Percentiles rank a stretch among this genome's conserved stretches.
phyloP scores from a whole-genome alignment of 2,113 vertebrate species.

The Oreotragus oreotragus region DNA sequence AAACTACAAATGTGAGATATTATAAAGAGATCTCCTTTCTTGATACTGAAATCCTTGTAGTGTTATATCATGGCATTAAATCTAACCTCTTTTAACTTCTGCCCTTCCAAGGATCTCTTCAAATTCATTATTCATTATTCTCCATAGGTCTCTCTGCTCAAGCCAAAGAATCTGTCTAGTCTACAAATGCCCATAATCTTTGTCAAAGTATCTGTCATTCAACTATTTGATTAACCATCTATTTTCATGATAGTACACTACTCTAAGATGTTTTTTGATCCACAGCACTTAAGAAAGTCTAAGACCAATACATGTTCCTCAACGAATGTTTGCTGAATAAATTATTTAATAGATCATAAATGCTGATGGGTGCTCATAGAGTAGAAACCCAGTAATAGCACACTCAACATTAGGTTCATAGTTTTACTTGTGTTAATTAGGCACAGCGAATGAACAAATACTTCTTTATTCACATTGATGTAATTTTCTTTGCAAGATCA shows the following conservation, averaged over 20 bases:
- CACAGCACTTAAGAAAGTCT: neutral
- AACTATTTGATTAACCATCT: neutral
- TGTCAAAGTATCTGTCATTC: neutral
- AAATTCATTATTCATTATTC: neutral
- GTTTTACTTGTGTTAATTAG: constrained; percentile 61
- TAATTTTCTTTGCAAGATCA: constrained; percentile 47
- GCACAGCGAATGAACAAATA: constrained; percentile 49
- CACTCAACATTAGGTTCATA: neutral
- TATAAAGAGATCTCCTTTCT: neutral
- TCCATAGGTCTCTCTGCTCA: neutral
- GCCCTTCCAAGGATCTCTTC: neutral
- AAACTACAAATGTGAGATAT: neutral
- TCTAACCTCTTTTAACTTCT: neutral
- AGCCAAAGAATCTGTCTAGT: neutral
- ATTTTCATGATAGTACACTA: neutral
- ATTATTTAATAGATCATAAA: constrained; percentile 44
- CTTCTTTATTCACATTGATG: constrained; percentile 28
- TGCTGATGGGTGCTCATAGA: neutral
- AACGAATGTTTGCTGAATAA: neutral
- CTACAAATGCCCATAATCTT: neutral
- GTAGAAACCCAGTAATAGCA: neutral
- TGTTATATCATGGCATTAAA: neutral
- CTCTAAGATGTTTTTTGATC: neutral
- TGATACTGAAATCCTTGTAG: neutral
- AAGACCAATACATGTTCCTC: neutral